phyloP scores from a whole-genome alignment of 2,797 vertebrate species.

The Strix occidentalis region DNA sequence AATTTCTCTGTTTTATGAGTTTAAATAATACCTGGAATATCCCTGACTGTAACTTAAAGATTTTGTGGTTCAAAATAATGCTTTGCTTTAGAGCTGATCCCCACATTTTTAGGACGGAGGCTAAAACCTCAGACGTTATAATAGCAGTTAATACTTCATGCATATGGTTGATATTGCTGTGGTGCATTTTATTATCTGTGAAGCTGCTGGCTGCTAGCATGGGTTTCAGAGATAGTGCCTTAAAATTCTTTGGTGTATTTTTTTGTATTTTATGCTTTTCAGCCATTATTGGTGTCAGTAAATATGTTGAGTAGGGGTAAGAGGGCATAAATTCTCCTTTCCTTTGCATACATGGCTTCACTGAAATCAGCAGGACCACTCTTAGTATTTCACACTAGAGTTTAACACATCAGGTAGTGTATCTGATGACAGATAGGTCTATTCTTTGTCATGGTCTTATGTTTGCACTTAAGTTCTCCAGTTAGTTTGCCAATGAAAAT shows the following conservation, averaged over 20 bases:
- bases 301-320: background rate
- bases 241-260: background rate
- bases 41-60: background rate
- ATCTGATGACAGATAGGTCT: background rate
- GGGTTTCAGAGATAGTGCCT: slow-evolving; percentile 6
- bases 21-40: slow-evolving; percentile 30
- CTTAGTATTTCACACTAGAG: background rate
- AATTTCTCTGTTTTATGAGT: slow-evolving; percentile 26
- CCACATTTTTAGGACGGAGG: background rate
- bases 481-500: background rate
- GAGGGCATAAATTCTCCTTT: background rate
- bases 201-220: slow-evolving; percentile 23
- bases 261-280: background rate
- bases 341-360: background rate
- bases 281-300: background rate
- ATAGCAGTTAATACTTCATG: slow-evolving; percentile 26
- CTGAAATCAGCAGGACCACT: background rate
- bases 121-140: slow-evolving; percentile 45
- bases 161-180: slow-evolving; percentile 19
- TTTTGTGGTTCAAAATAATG: slow-evolving; percentile 19
- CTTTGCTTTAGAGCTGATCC: background rate
- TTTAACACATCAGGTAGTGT: background rate
- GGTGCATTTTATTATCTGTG: slow-evolving; percentile 37
- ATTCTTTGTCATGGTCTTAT: background rate
- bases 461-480: background rate